phyloP scores from a whole-genome alignment of 2,888 invertebrate species.

The Tipula unca region DNA sequence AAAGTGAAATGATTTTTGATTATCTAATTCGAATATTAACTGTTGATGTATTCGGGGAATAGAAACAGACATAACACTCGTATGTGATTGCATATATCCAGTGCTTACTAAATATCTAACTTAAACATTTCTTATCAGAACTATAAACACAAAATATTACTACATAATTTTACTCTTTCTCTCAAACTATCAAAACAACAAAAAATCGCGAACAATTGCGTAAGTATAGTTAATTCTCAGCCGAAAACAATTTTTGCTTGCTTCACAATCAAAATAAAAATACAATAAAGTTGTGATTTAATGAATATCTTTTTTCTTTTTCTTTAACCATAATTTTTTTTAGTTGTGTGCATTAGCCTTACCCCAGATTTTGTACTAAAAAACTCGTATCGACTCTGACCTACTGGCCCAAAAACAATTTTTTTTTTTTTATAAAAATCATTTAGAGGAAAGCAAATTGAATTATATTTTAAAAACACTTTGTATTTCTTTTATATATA shows the following conservation, averaged over 20 bases:
- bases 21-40: neutral
- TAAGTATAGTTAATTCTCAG: neutral
- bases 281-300: neutral
- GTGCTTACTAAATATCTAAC: neutral
- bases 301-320: neutral
- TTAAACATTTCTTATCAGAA: neutral
- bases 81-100: neutral
- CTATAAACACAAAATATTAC: neutral
- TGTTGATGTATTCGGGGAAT: neutral
- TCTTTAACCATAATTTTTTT: neutral
- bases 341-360: conserved; percentile 18
- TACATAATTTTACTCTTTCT: neutral
- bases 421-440: neutral
- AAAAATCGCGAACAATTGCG: neutral
- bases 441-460: conserved; percentile 14
- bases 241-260: neutral
- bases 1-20: neutral
- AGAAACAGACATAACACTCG: neutral
- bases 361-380: conserved; percentile 20
- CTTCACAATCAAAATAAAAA: neutral
- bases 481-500: neutral
- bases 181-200: neutral
- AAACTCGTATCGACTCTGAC: conserved; percentile 34
- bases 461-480: neutral
- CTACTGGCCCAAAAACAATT: conserved; percentile 35